phyloP scores from a whole-genome alignment of 2,113 vertebrate species.

The Erythrocercus mccallii region DNA sequence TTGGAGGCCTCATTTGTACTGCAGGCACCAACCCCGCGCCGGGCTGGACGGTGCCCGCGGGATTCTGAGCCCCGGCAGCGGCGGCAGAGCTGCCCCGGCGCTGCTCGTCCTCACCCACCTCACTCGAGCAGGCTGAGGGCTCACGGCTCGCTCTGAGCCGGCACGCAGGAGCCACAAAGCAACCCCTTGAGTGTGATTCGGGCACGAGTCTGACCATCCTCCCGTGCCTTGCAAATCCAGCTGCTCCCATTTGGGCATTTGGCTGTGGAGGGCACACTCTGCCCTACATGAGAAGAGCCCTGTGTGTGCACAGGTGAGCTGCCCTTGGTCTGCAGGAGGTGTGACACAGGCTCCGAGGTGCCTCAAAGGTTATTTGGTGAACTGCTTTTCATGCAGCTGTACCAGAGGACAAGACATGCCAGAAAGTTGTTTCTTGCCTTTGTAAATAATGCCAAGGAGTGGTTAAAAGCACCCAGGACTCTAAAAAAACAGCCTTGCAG shows the following conservation, averaged over 20 bases:
- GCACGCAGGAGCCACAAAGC: fast-evolving
- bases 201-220: neutral
- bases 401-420: neutral
- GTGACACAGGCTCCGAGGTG: neutral
- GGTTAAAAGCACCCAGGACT: neutral
- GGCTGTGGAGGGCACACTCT: neutral
- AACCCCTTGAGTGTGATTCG: neutral
- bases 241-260: neutral
- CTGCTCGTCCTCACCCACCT: neutral
- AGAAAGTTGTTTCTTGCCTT: neutral
- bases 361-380: neutral
- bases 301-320: fast-evolving
- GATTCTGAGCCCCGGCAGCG: neutral
- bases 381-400: neutral
- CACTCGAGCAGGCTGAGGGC: neutral
- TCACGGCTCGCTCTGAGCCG: neutral
- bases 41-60: neutral
- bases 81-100: neutral
- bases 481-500: neutral
- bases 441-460: neutral
- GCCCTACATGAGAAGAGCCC: neutral
- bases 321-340: neutral
- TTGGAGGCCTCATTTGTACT: neutral
- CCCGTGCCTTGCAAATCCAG: neutral
- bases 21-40: neutral